Base-by-base conservation (phyloP, 2,797 vertebrate species). In the Hypotaenidia okinawae region DNA sequence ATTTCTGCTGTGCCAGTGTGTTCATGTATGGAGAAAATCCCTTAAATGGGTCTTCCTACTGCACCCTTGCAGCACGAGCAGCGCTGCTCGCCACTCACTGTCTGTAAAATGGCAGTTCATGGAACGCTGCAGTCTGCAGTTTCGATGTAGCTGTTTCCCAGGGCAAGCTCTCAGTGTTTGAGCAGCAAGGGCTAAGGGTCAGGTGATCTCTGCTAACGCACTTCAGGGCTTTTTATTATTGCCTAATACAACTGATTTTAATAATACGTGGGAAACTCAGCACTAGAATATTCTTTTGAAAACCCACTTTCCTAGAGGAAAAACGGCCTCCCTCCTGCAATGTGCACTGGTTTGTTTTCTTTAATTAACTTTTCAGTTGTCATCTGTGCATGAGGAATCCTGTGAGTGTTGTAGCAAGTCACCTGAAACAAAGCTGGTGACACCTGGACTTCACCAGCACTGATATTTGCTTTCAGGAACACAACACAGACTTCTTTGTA, bases 401-500 rank as follows among this genome's bases (percentile, higher is more conserved):
- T 32, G 5, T 41, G 39, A 52, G 75, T 41, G 84, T 74, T 35
- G 10, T 35, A 32, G 47, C 30, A 70, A 64, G 54, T 33, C 43
- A 49, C 39, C 27, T 45, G 8, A 70, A 82, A 82, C 67, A 59
- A 75, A 70, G 49, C 45, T 64, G 69, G 33, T 67, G 11, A 11
- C 2, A 0, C 27, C 72, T 49, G 81, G 21, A 9, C 35, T 28
- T 83, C 2, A 2, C 17, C 24, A 58, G 0, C 22, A 39, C 2
- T 1, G 41, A 5, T 54, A 37, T 4, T 76, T 80, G 21, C 9
- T 68, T 81, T 78, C 74, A 32, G 57, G 70, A 81, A 32, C 27
- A 59, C 32, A 58, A 11, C 14, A 54, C 25, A 25, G 11, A 13
- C 33, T 83, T 52, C 18, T n/a, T 49, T 57, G 5, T 24, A 24